Conservation (phyloP, 2,888 invertebrate genomes). For the Pteria penguin region DNA sequence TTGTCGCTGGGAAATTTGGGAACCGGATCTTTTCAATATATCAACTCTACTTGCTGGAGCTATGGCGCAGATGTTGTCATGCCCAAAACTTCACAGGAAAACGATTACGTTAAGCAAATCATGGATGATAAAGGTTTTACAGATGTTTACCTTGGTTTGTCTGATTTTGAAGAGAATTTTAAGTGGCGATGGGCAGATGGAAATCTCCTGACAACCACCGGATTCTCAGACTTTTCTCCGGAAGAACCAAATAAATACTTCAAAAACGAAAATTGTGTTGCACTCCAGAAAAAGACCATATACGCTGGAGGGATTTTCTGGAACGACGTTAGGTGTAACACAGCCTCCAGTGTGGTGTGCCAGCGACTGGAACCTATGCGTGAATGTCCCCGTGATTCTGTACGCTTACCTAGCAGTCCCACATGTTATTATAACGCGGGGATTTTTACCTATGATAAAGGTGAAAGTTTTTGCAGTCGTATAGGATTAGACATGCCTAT, state of each 20-base stretch:
- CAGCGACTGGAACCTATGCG: background rate
- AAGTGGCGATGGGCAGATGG: background rate
- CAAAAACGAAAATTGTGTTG: background rate
- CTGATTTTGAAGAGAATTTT: background rate
- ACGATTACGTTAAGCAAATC: background rate
- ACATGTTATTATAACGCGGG: background rate
- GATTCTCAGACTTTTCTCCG: background rate
- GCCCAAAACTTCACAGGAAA: background rate
- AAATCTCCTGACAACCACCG: background rate
- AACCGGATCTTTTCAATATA: background rate
- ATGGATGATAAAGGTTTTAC: background rate
- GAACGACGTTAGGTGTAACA: background rate
- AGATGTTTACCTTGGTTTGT: background rate
- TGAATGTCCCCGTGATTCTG: background rate
- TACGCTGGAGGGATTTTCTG: background rate
- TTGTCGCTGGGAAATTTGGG: background rate
- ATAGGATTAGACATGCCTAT: background rate
- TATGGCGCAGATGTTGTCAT: background rate
- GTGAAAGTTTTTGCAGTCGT: background rate
- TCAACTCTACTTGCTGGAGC: background rate
- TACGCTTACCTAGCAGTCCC: background rate
- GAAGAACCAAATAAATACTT: background rate
- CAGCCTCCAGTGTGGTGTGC: background rate
- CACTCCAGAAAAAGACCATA: background rate
- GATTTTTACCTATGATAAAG: background rate